Percentiles rank a stretch among this genome's conserved stretches.
Conservation (phyloP, 2,113 vertebrate species). For the Mastomys coucha region DNA sequence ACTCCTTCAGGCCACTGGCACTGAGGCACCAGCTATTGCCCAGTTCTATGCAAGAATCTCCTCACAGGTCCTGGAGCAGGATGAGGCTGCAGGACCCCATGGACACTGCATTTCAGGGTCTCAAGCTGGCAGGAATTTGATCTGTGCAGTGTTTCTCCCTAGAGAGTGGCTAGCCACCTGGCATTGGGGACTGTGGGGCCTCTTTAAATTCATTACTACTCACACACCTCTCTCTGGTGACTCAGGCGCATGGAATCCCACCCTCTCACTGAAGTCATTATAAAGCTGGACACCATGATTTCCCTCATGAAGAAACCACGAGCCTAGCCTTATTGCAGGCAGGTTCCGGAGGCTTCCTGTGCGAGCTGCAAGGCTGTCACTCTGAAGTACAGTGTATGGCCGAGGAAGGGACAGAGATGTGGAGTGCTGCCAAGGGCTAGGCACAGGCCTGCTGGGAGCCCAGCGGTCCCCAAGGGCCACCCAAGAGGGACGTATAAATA, state of each 20-base stretch:
- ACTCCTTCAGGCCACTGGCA: neutral
- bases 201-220: neutral
- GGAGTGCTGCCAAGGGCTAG: neutral
- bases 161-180: neutral
- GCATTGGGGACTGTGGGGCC: neutral
- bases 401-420: neutral
- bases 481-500: neutral
- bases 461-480: accelerated
- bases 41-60: neutral
- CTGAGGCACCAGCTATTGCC: neutral
- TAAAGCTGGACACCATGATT: neutral
- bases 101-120: neutral
- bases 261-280: neutral
- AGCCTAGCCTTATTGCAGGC: accelerated
- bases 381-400: accelerated
- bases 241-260: neutral
- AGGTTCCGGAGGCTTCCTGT: neutral
- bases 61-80: neutral
- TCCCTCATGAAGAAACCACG: accelerated
- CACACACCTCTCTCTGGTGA: neutral
- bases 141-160: neutral
- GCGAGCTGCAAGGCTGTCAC: accelerated
- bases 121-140: neutral
- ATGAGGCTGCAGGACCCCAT: neutral
- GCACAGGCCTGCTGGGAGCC: neutral